Percentiles rank a stretch among this genome's conserved stretches.
Conservation (phyloP, 2,888 invertebrate species). For the Thysanoteuthis rhombus region DNA sequence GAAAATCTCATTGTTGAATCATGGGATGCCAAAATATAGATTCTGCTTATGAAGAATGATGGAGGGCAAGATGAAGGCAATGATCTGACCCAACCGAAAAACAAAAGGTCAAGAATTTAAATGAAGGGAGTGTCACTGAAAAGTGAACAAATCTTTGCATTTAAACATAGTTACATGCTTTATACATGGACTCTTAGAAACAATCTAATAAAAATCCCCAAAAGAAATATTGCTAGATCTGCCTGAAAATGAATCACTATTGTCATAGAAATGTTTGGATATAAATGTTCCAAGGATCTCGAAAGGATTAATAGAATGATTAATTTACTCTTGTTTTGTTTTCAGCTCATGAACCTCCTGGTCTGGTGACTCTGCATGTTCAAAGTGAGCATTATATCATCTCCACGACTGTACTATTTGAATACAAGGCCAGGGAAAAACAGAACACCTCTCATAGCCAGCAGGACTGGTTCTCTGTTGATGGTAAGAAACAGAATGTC, state of each 20-base stretch:
- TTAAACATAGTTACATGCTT: too few species aligned
- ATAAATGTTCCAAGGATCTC: too few species aligned
- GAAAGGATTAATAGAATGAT: too few species aligned
- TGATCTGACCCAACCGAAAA: neutral
- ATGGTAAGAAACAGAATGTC: conserved; percentile 49
- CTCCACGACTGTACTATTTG: conserved; percentile 71
- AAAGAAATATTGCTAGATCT: too few species aligned
- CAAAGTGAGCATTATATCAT: conserved; percentile 90
- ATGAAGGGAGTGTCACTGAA: neutral
- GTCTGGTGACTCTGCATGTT: conserved; percentile 88
- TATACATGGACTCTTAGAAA: too few species aligned
- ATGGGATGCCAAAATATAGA: neutral
- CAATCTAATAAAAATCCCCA: too few species aligned
- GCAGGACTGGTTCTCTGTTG: conserved; percentile 61
- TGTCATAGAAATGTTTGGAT: too few species aligned
- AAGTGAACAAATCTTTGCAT: neutral
- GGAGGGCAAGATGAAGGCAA: neutral
- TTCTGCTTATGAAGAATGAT: neutral
- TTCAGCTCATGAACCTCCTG: conserved; percentile 87
- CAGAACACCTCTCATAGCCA: conserved; percentile 36
- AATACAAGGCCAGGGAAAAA: conserved; percentile 51
- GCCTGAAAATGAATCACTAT: too few species aligned
- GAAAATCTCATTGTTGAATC: neutral
- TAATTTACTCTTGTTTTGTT: conserved; percentile 25
- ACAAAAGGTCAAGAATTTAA: neutral